Evolutionary conservation across 2,113 vertebrate genomes (phyloP).

Genomic region (Henicopernis longicauda): DNA sequence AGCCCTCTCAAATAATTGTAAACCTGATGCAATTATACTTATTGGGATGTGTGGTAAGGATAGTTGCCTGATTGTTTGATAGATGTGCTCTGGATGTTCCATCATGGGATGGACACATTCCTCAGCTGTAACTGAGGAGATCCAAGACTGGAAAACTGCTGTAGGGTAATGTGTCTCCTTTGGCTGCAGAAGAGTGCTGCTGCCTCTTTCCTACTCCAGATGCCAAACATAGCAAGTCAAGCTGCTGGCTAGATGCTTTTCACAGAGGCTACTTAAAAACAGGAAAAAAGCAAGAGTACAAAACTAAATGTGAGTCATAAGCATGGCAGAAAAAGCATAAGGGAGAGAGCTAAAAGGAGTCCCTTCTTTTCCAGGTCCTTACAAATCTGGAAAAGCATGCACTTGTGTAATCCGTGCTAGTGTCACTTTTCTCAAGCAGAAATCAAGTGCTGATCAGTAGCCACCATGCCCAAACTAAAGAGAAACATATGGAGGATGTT

Average conservation of each 20-base stretch:
- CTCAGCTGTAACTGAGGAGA: background rate
- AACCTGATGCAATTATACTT: background rate
- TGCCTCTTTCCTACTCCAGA: background rate
- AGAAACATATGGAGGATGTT: background rate
- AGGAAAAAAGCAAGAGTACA: background rate
- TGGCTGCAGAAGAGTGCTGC: background rate
- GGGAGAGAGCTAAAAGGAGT: background rate
- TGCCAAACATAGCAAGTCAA: background rate
- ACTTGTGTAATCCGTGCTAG: rapidly evolving
- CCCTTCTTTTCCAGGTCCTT: background rate
- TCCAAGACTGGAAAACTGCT: background rate
- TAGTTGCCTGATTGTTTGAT: background rate
- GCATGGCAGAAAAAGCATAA: background rate
- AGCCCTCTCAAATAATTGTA: background rate
- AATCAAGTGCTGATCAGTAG: background rate
- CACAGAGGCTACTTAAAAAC: background rate
- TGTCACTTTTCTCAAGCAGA: background rate
- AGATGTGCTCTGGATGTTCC: background rate
- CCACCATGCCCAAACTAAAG: background rate
- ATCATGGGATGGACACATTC: background rate
- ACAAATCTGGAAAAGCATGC: background rate
- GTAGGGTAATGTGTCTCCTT: background rate
- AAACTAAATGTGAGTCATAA: background rate
- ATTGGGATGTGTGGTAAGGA: background rate
- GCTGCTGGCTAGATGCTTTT: background rate